Percentiles rank a stretch among this genome's conserved stretches.
Evolutionary conservation across 1,140 invertebrate species (phyloP).

Genomic region (Drosophila teissieri): DNA sequence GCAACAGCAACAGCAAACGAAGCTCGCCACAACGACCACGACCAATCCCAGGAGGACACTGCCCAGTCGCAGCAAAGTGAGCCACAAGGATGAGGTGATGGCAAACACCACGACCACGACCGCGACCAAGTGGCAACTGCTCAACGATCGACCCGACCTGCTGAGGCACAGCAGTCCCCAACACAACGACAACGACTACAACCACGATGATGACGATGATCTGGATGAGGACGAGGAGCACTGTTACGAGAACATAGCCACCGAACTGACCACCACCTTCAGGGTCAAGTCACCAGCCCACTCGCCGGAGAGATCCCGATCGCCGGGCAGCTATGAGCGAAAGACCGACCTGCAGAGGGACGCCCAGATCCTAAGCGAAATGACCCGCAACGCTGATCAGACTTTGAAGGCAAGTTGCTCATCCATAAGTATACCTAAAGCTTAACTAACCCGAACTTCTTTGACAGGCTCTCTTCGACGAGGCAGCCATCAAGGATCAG

Average conservation of each 20-base stretch:
- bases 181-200: constrained; percentile 40
- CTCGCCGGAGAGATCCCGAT: constrained; percentile 18
- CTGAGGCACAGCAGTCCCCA: constrained; percentile 78
- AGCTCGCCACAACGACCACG: constrained; percentile 25
- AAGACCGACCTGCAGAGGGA: constrained; percentile 77
- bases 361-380: constrained; percentile 79
- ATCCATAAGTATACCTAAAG: too few species aligned
- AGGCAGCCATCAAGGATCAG: constrained; percentile 78
- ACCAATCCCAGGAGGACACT: constrained; percentile 63
- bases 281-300: constrained; percentile 61
- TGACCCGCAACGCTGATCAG: constrained; percentile 82
- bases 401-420: constrained; percentile 71
- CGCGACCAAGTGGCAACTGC: constrained; percentile 77
- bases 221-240: constrained; percentile 62
- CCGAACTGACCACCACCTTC: constrained; percentile 73
- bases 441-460: background rate
- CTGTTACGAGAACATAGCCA: constrained; percentile 78
- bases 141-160: constrained; percentile 81
- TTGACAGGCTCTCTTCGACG: constrained; percentile 74
- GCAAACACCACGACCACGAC: constrained; percentile 48
- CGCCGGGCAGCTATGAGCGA: constrained; percentile 66
- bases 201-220: constrained; percentile 36
- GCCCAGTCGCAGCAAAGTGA: constrained; percentile 60
- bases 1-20: constrained; percentile 28
- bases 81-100: constrained; percentile 40